Percentiles rank a stretch among this genome's conserved stretches.
Evolutionary conservation across 2,888 invertebrate species (phyloP).

Genomic region (Trichogramma dendrolimi): DNA sequence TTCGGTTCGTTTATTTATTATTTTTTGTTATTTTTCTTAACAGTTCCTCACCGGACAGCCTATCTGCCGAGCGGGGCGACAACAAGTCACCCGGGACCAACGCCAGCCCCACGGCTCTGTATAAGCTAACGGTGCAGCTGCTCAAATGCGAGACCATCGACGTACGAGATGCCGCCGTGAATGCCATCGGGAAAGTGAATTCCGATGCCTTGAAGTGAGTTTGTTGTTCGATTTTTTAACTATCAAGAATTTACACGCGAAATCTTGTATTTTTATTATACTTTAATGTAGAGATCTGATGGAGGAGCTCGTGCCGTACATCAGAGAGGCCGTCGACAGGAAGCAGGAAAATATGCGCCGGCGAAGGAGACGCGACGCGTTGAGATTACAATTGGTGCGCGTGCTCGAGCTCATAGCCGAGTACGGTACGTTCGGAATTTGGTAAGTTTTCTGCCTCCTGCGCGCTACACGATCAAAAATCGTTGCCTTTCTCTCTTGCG

Average conservation of each 20-base stretch:
- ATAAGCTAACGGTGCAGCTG: slow-evolving; percentile 88
- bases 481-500: not conserved
- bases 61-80: slow-evolving; percentile 75
- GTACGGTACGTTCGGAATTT: slow-evolving; percentile 79
- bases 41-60: slow-evolving; percentile 88
- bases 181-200: slow-evolving; percentile 92
- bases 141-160: slow-evolving; percentile 90
- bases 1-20: no score
- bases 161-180: slow-evolving; percentile 89
- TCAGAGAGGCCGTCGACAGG: slow-evolving; percentile 93
- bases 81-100: slow-evolving; percentile 68
- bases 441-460: slow-evolving; percentile 33
- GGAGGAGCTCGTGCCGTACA: slow-evolving; percentile 87
- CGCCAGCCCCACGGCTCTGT: slow-evolving; percentile 80
- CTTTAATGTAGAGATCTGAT: slow-evolving; percentile 74
- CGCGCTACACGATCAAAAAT: not conserved
- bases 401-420: slow-evolving; percentile 90
- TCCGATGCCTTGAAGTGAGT: slow-evolving; percentile 87
- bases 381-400: slow-evolving; percentile 85
- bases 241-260: not conserved
- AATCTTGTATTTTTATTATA: slow-evolving; percentile 3
- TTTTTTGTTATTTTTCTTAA: slow-evolving; percentile 32
- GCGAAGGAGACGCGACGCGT: slow-evolving; percentile 82
- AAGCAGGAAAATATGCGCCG: slow-evolving; percentile 96
- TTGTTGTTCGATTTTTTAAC: slow-evolving; percentile 13